Evolutionary conservation across 2,888 invertebrate genomes (phyloP).

Genomic region (Amorpha juglandis): DNA sequence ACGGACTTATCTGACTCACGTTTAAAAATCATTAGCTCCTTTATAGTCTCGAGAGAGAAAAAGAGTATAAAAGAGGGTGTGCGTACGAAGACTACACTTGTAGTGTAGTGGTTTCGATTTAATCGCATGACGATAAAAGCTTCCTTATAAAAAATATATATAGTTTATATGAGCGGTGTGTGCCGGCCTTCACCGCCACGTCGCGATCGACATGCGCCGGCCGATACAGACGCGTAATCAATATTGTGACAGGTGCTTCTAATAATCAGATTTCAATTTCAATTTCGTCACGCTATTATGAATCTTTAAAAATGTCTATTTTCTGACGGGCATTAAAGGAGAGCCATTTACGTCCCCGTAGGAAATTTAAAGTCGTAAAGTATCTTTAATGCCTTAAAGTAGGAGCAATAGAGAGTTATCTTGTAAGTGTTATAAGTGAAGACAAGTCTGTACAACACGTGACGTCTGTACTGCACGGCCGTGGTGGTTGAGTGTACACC

Average conservation of each 20-base stretch:
- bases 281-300: slow-evolving; percentile 52
- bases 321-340: slow-evolving; percentile 55
- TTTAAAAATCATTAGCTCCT: slow-evolving; percentile 25
- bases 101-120: slow-evolving; percentile 33
- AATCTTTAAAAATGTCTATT: slow-evolving; percentile 47
- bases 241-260: slow-evolving; percentile 57
- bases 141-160: slow-evolving; percentile 20
- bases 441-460: slow-evolving; percentile 52
- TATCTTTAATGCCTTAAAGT: slow-evolving; percentile 65
- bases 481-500: not conserved
- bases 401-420: slow-evolving; percentile 63
- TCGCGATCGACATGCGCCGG: not conserved
- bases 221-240: slow-evolving; percentile 22
- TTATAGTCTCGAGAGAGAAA: not conserved
- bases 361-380: slow-evolving; percentile 48
- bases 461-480: not conserved
- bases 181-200: not conserved
- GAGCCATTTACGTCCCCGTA: slow-evolving; percentile 55
- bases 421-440: slow-evolving; percentile 66
- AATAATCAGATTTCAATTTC: slow-evolving; percentile 49
- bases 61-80: not conserved
- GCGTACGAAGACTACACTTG: not conserved
- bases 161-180: slow-evolving; percentile 24
- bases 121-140: slow-evolving; percentile 16
- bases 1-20: slow-evolving; percentile 36